Percentiles rank a stretch among this genome's conserved stretches.
These are phyloP conservation scores for Schizopygopsis pylzovi DNA, from an alignment of 2,797 vertebrate genomes.

Conservation along the genomic window DNA sequence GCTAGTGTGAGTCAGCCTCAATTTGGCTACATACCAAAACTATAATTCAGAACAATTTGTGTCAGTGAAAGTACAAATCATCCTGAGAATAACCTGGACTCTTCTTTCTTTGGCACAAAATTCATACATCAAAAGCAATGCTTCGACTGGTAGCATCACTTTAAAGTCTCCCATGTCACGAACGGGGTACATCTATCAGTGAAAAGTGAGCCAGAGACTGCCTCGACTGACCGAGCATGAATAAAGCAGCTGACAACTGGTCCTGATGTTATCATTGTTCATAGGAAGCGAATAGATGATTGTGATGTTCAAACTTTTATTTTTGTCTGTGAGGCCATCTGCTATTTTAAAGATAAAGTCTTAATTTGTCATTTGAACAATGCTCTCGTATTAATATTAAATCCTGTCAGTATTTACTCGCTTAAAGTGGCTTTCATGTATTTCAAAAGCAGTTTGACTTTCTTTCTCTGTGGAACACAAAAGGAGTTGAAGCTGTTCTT, in stretches of 20 bases:
- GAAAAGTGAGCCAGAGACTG: slow-evolving; percentile 24
- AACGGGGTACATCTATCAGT: slow-evolving; percentile 8
- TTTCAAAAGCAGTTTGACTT: neutral
- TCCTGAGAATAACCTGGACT: neutral
- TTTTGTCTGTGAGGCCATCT: slow-evolving; percentile 1
- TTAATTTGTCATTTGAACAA: neutral
- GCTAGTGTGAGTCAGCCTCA: slow-evolving; percentile 43
- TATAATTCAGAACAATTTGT: slow-evolving; percentile 15
- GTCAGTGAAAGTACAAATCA: slow-evolving; percentile 3
- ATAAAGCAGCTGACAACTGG: slow-evolving; percentile 29
- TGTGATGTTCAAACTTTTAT: slow-evolving; percentile 14
- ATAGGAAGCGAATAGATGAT: neutral
- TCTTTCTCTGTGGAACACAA: slow-evolving; percentile 7
- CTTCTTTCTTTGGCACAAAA: neutral
- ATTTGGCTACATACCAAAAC: slow-evolving; percentile 19
- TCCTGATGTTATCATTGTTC: slow-evolving; percentile 34
- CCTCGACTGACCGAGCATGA: slow-evolving; percentile 33
- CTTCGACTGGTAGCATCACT: neutral
- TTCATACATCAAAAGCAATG: slow-evolving; percentile 20
- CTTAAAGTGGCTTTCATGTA: no score
- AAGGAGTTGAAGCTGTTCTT: neutral
- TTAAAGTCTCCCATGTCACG: slow-evolving; percentile 29
- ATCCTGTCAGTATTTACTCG: neutral
- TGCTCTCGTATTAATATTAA: neutral
- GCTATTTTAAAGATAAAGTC: slow-evolving; percentile 5